phyloP scores from a whole-genome alignment of 2,888 invertebrate species.

The Drosophila crucigera region DNA sequence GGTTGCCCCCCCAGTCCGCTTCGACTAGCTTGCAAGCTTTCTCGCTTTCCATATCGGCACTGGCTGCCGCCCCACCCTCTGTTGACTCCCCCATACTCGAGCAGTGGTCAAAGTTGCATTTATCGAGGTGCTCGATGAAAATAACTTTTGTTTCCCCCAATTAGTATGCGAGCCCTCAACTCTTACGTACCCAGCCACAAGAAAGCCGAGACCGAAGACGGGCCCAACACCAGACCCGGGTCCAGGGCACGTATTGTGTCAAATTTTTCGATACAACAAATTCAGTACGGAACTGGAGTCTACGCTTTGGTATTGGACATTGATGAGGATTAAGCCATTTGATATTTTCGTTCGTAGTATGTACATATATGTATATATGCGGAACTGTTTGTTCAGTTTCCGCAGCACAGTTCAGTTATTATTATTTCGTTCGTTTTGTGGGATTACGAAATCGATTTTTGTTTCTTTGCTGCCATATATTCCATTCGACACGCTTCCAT shows the following conservation, averaged over 20 bases:
- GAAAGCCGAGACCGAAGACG: conserved; percentile 60
- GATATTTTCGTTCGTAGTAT: conserved; percentile 3
- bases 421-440: conserved; percentile 38
- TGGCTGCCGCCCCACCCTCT: conserved; percentile 18
- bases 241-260: conserved; percentile 75
- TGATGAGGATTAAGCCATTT: conserved; percentile 53
- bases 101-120: conserved; percentile 56
- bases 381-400: conserved; percentile 56
- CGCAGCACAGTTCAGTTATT: conserved; percentile 36
- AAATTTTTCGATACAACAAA: conserved; percentile 76
- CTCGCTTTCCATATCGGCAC: conserved; percentile 75
- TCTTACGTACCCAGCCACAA: conserved; percentile 70
- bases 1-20: conserved; percentile 61
- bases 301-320: conserved; percentile 61
- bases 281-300: conserved; percentile 78
- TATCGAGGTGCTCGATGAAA: conserved; percentile 69
- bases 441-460: conserved; percentile 69
- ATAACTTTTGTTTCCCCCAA: conserved; percentile 64
- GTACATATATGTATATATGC: conserved; percentile 39
- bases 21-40: conserved; percentile 61
- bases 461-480: conserved; percentile 30
- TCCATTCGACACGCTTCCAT: conserved; percentile 25
- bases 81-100: not conserved
- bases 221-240: conserved; percentile 34
- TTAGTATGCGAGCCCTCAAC: conserved; percentile 71